A percentile compares a stretch with the other conserved stretches of the same genome.
Conservation (phyloP, 2,888 invertebrate species). For the Campopleginae sp. region DNA sequence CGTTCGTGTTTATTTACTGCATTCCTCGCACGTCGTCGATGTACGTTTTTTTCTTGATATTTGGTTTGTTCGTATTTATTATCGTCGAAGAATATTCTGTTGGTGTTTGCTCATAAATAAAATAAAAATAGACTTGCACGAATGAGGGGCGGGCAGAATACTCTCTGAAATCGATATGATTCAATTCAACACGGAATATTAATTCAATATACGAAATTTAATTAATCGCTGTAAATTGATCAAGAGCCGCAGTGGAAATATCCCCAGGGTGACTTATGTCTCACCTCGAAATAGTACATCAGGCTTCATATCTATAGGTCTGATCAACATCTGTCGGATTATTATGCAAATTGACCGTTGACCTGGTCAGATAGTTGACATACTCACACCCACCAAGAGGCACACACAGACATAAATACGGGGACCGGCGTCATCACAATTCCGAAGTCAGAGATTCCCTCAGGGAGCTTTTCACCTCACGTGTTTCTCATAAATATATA, state of each 20-base stretch:
- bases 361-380: slow-evolving; percentile 33
- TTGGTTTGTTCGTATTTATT: not conserved
- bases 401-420: not conserved
- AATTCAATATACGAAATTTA: slow-evolving; percentile 14
- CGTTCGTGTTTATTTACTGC: not conserved
- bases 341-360: slow-evolving; percentile 71
- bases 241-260: not conserved
- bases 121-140: not conserved
- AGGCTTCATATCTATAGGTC: slow-evolving; percentile 20
- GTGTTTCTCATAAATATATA: slow-evolving; percentile 10
- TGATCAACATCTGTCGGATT: slow-evolving; percentile 71
- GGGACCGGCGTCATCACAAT: not conserved
- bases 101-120: not conserved
- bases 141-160: no score
- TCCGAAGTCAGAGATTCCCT: slow-evolving; percentile 22
- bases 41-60: not conserved
- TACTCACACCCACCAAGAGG: not conserved
- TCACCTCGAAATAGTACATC: slow-evolving; percentile 31
- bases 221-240: slow-evolving; percentile 25
- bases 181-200: slow-evolving; percentile 16
- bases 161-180: not conserved
- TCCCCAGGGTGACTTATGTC: slow-evolving; percentile 20
- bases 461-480: slow-evolving; percentile 30
- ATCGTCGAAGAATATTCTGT: not conserved
- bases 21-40: not conserved